These are phyloP conservation scores for Peucedramus taeniatus DNA, from an alignment of 2,113 vertebrate species.

Conservation along the genomic window DNA sequence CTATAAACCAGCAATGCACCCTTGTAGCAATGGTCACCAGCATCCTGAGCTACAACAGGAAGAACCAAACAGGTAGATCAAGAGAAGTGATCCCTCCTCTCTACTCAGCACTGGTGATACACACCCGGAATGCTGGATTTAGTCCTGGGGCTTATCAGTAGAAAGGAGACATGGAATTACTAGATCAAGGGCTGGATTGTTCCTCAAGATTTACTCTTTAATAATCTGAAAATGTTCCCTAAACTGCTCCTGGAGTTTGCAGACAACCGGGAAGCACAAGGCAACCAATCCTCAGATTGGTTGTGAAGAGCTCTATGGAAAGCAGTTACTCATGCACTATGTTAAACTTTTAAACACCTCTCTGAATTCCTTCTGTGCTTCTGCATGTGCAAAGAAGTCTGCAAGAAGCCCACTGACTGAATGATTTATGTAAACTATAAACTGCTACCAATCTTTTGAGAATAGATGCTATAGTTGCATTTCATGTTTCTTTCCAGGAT, in stretches of 20 bases:
- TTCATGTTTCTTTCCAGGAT: background rate
- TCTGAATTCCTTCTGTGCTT: background rate
- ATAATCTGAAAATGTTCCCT: background rate
- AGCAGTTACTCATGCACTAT: background rate
- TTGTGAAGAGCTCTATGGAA: background rate
- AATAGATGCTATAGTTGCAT: background rate
- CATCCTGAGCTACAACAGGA: background rate
- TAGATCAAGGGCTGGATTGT: background rate
- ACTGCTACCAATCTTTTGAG: background rate
- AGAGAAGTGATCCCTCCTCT: background rate
- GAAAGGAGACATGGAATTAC: background rate
- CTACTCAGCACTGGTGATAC: background rate
- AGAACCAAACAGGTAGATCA: background rate
- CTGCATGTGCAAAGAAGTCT: background rate
- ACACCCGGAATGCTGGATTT: background rate
- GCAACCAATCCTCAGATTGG: background rate
- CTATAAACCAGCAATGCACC: background rate
- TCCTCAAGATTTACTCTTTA: background rate
- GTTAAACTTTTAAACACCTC: background rate
- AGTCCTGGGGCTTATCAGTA: background rate
- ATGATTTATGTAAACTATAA: background rate
- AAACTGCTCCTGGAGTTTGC: background rate
- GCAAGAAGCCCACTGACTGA: background rate
- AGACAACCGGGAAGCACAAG: background rate
- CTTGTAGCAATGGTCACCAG: background rate